Base-by-base conservation (phyloP, 1,140 invertebrate genomes). In the Bombus soroeensis region DNA sequence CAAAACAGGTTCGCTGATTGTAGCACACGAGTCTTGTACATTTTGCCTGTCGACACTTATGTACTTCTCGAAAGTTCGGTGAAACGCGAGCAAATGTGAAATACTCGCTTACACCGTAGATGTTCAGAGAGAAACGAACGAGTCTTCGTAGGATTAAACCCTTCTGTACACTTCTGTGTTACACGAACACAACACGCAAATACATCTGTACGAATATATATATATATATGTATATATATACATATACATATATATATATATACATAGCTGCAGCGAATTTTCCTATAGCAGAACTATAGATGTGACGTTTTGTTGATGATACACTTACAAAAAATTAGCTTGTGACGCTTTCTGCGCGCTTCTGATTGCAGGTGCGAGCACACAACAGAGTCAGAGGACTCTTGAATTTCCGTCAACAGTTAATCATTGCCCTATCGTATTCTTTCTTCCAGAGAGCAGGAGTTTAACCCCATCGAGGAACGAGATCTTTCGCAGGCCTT, bases 1-100 rank as follows among this genome's bases (percentile, higher is more conserved):
- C 39, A 47, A 66, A 84, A 59, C 28, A 85, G 71, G 62, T 76
- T 81, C 53, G 71, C 81, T 88, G 34, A 68, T 68, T 88, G 87
- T 88, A 79, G 71, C 47, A 47, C 81, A 57, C 73, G 28, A 47
- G 59, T 84, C 66, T 64, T 70, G 57, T 83, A 81, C 59, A 78
- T 25, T 62, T 64, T 70, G 34, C 70, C 68, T 66, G 64, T 47
- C 59, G 82, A 81, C 57, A 81, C 66, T 85, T 88, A 68, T 34
- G 77, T 77, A 80, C 62, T 34, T 73, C 22, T 37, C 81, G 73
- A 77, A 66, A 83, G 62, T 87, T 81, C 28, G 39, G 15, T 47
- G 72, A 32, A 74, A 74, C 41, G 70, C 70, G 70, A 71, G 70
- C 70, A 71, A 71, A 71, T 71, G 70, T 18, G 47, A 88, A 87